Percentiles rank a stretch among this genome's conserved stretches.
Evolutionary conservation across 2,113 vertebrate species (phyloP).

Genomic region (Bostrychus sinensis): DNA sequence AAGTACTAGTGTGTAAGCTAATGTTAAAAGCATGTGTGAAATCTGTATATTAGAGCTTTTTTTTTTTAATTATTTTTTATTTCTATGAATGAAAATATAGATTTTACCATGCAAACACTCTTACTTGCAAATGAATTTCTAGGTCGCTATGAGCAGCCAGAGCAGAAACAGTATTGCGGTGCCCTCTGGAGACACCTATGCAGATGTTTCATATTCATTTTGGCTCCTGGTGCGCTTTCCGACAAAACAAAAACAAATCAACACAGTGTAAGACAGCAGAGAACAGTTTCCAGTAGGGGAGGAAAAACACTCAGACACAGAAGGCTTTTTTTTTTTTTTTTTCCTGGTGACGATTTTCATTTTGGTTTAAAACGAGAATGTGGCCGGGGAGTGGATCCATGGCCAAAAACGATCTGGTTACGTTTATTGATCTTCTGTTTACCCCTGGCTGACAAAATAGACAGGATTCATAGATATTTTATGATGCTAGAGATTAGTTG

Average conservation of each 20-base stretch:
- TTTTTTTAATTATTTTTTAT: too few relatives aligned
- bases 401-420: constrained; percentile 68
- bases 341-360: constrained; percentile 37
- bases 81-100: too few relatives aligned
- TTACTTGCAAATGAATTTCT: constrained; percentile 55
- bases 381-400: constrained; percentile 63
- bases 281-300: constrained; percentile 55
- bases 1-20: too few relatives aligned
- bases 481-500: constrained; percentile 67
- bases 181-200: constrained; percentile 57
- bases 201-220: constrained; percentile 75
- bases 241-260: constrained; percentile 70
- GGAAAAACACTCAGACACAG: constrained; percentile 29
- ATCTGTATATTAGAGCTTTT: too few relatives aligned
- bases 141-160: constrained; percentile 42
- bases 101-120: constrained; percentile 60
- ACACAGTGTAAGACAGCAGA: constrained; percentile 66
- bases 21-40: constrained; percentile 23
- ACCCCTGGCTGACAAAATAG: constrained; percentile 78
- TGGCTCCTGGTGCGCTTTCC: constrained; percentile 66
- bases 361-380: constrained; percentile 47
- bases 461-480: constrained; percentile 77
- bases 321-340: not conserved
- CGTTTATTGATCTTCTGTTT: constrained; percentile 75
- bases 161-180: constrained; percentile 24